phyloP scores from a whole-genome alignment of 2,888 invertebrate species.

The Epistrophella euchroma region DNA sequence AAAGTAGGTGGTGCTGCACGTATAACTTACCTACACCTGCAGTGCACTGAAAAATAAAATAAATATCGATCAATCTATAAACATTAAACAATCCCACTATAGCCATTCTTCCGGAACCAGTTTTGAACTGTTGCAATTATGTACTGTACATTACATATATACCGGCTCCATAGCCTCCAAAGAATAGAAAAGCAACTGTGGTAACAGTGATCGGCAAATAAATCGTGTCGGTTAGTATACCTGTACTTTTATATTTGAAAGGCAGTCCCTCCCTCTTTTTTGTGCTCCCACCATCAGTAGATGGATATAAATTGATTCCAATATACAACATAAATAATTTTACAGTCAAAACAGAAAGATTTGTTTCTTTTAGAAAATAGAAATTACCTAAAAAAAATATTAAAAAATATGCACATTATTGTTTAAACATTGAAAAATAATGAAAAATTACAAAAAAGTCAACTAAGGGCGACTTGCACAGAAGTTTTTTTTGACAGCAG shows the following conservation, averaged over 20 bases:
- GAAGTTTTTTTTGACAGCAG: no score
- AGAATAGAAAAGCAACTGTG: background rate
- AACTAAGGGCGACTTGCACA: no score
- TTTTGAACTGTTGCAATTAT: background rate
- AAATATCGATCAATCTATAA: constrained; percentile 30
- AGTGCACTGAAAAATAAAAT: constrained; percentile 20
- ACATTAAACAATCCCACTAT: constrained; percentile 8
- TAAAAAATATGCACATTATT: no score
- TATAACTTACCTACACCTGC: no score
- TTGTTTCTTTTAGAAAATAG: background rate
- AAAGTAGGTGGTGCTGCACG: background rate
- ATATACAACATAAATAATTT: constrained; percentile 7
- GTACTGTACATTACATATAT: no score
- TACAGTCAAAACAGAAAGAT: constrained; percentile 9
- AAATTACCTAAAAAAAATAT: no score
- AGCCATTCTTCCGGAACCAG: constrained; percentile 6
- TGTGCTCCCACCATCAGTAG: background rate
- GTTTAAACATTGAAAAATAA: no score
- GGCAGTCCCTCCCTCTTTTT: background rate
- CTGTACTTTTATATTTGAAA: background rate
- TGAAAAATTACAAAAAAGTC: no score
- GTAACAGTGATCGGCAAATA: constrained; percentile 20
- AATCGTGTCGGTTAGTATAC: constrained; percentile 26
- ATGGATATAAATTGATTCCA: constrained; percentile 31
- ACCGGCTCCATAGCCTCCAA: background rate